Evolutionary conservation across 2,888 invertebrate species (phyloP).

Genomic region (Corbicula japonica): DNA sequence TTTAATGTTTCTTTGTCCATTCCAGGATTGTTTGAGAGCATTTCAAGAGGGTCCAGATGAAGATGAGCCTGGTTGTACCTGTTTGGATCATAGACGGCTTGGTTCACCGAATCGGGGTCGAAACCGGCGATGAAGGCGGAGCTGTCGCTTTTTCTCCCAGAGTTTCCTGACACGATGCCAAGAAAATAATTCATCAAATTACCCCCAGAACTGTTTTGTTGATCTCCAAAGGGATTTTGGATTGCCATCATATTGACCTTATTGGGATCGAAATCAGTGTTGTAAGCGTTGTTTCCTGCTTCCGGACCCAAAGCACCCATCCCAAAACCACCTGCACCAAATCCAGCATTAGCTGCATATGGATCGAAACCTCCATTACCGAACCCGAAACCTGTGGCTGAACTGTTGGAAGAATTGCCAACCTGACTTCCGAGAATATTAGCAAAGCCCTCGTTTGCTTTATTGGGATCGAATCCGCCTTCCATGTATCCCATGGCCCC

Average conservation of each 20-base stretch:
- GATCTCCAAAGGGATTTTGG: conserved; percentile 21
- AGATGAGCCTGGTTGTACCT: conserved; percentile 36
- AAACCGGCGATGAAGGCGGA: conserved; percentile 51
- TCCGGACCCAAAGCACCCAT: not conserved
- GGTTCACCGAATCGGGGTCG: conserved; percentile 66
- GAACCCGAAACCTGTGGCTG: not conserved
- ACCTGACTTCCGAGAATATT: conserved; percentile 1
- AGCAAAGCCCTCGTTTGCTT: conserved; percentile 25
- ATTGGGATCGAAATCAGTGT: conserved; percentile 30
- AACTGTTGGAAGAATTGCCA: not conserved
- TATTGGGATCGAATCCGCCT: conserved; percentile 39
- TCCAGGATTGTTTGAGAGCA: conserved; percentile 54
- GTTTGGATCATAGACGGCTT: conserved; percentile 63
- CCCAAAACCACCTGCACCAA: conserved; percentile 31
- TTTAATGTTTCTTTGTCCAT: conserved; percentile 50
- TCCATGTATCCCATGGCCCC: not conserved
- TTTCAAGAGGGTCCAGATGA: conserved; percentile 56
- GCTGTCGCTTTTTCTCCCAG: conserved; percentile 2
- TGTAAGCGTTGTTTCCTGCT: conserved; percentile 7
- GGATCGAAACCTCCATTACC: conserved; percentile 60
- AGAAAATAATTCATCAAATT: conserved; percentile 32
- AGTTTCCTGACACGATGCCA: conserved; percentile 14
- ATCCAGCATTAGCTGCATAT: conserved; percentile 53
- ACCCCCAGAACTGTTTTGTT: not conserved
- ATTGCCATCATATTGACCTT: conserved; percentile 39